Conservation (phyloP, 2,797 vertebrate species). For the Nasua narica region DNA sequence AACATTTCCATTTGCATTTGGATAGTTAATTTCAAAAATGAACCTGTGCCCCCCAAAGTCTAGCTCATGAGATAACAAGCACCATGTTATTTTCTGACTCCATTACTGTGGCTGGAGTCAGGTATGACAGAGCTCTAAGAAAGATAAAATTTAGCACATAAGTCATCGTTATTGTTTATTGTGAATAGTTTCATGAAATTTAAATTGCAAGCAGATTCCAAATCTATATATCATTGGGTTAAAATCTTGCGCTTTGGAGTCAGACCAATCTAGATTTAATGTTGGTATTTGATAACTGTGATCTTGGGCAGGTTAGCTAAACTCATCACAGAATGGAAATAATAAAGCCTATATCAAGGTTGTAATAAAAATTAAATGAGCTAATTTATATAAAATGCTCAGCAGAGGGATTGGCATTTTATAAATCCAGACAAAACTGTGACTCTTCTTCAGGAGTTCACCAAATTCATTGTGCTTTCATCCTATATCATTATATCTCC, state of each 20-base stretch:
- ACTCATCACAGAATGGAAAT: background rate
- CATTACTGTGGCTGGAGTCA: background rate
- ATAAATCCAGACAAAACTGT: background rate
- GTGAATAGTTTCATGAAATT: background rate
- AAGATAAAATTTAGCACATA: background rate
- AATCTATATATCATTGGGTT: background rate
- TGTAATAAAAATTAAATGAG: background rate
- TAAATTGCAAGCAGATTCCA: background rate
- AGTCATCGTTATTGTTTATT: background rate
- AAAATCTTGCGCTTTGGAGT: background rate
- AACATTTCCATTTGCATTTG: conserved; percentile 9
- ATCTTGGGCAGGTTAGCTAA: background rate
- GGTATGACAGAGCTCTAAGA: background rate
- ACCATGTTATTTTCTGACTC: background rate
- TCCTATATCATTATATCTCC: background rate
- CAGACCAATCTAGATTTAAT: background rate
- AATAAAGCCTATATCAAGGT: background rate
- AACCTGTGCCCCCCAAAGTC: background rate
- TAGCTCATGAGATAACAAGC: background rate
- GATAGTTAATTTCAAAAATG: background rate
- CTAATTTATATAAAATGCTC: background rate
- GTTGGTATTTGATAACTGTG: background rate
- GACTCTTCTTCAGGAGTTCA: background rate
- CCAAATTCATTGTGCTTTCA: background rate
- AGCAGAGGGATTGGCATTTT: background rate